A percentile compares a stretch with the other conserved stretches of the same genome.
These are phyloP conservation scores for Aurelia aurita DNA, from an alignment of 30 jellyfish, hydroid and myxozoan species.

Conservation along the genomic window DNA sequence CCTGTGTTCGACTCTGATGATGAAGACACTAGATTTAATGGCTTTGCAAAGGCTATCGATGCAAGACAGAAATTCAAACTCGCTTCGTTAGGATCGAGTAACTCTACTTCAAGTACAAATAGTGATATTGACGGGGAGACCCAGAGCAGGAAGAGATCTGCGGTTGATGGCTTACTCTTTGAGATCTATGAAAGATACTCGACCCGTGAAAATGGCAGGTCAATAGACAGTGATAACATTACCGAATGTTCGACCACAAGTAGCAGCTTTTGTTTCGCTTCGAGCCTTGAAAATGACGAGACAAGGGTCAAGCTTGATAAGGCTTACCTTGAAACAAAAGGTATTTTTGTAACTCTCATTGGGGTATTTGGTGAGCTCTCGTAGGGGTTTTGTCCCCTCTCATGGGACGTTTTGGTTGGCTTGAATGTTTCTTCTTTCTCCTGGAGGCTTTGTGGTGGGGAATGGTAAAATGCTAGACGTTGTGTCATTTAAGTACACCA, in stretches of 20 bases:
- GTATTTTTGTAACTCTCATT: constrained; percentile 8
- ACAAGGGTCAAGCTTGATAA: constrained; percentile 71
- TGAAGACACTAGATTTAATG: background rate
- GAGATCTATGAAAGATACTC: constrained; percentile 87
- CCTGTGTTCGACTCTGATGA: constrained; percentile 29
- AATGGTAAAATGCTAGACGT: too few relatives aligned
- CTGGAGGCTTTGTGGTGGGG: too few relatives aligned
- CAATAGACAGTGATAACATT: constrained; percentile 81
- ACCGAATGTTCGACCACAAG: constrained; percentile 90
- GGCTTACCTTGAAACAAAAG: constrained; percentile 82
- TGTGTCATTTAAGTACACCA: too few relatives aligned
- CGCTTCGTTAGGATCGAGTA: constrained; percentile 43
- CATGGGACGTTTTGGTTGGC: too few relatives aligned
- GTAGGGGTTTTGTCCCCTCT: too few relatives aligned
- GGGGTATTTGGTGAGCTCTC: too few relatives aligned
- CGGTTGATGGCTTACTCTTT: constrained; percentile 93
- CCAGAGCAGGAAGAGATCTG: constrained; percentile 67
- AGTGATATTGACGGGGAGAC: constrained; percentile 51
- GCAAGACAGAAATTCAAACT: constrained; percentile 52
- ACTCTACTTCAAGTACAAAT: constrained; percentile 62
- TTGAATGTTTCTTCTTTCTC: too few relatives aligned
- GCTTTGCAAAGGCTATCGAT: background rate
- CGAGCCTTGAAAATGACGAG: constrained; percentile 90
- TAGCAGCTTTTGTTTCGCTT: constrained; percentile 83
- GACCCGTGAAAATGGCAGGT: constrained; percentile 58